Conservation (phyloP, 1,140 invertebrate genomes). For the Eubasilissa regina region DNA sequence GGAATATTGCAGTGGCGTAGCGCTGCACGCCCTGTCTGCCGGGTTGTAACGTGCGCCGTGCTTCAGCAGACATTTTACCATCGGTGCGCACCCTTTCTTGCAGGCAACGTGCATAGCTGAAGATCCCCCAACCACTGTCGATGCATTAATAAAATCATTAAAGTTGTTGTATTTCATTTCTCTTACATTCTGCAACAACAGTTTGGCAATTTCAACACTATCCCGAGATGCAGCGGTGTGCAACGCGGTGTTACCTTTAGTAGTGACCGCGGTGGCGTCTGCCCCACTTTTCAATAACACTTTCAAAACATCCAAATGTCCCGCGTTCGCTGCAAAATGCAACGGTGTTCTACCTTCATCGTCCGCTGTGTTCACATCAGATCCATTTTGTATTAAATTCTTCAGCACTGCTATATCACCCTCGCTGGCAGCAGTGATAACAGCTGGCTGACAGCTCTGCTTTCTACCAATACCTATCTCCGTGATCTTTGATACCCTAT, state of each 20-base stretch:
- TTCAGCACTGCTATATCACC: background rate
- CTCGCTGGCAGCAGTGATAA: background rate
- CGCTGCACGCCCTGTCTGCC: background rate
- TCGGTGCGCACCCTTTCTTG: background rate
- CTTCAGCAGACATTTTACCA: background rate
- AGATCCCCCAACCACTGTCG: background rate
- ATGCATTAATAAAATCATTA: background rate
- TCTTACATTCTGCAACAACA: background rate
- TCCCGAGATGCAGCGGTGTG: background rate
- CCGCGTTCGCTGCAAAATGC: background rate
- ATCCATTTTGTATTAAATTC: background rate
- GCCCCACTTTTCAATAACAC: background rate
- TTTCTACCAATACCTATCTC: background rate
- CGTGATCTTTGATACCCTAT: background rate
- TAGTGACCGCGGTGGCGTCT: background rate
- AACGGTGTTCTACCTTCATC: background rate
- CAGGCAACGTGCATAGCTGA: slow-evolving; percentile 2
- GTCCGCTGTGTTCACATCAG: slow-evolving; percentile 14
- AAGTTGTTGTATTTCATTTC: background rate
- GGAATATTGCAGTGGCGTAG: background rate
- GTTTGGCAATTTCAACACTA: background rate
- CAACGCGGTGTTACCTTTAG: background rate
- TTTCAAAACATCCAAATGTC: background rate
- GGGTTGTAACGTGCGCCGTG: background rate
- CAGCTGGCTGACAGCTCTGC: background rate